Conservation (phyloP, 2,888 invertebrate species). For the Agonopterix alstromeriana region DNA sequence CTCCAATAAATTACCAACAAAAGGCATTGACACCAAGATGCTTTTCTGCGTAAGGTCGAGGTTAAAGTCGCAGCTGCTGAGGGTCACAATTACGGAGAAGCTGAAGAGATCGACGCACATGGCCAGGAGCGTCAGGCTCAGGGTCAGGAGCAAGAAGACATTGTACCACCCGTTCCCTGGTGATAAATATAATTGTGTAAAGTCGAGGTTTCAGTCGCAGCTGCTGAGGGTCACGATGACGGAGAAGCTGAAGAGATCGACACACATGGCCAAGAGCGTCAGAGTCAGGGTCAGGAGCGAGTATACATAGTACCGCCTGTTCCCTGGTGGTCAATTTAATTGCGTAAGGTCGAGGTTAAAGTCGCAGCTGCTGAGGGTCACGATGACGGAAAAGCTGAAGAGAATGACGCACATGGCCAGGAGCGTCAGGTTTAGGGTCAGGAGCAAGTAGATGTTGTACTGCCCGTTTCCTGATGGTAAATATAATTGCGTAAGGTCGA, state of each 20-base stretch:
- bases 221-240: constrained; percentile 30
- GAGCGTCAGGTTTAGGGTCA: constrained; percentile 22
- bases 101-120: constrained; percentile 45
- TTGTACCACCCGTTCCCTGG: constrained; percentile 38
- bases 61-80: constrained; percentile 33
- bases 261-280: constrained; percentile 26
- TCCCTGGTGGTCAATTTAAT: constrained; percentile 19
- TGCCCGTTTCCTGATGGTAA: constrained; percentile 28
- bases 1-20: not conserved
- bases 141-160: constrained; percentile 21
- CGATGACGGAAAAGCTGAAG: constrained; percentile 42
- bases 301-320: constrained; percentile 30
- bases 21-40: constrained; percentile 11
- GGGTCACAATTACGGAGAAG: constrained; percentile 34
- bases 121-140: constrained; percentile 25
- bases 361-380: constrained; percentile 33
- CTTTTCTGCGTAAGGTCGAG: constrained; percentile 35
- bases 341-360: constrained; percentile 4
- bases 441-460: constrained; percentile 30
- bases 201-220: constrained; percentile 40
- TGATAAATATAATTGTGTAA: too few relatives aligned
- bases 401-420: constrained; percentile 36
- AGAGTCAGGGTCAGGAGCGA: constrained; percentile 26
- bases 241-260: constrained; percentile 45
- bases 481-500: too few relatives aligned